Evolutionary conservation across 2,113 vertebrate genomes (phyloP), one percentile per base, ranked within the genome.

Genomic region (Cephalopholis sonnerati): DNA sequence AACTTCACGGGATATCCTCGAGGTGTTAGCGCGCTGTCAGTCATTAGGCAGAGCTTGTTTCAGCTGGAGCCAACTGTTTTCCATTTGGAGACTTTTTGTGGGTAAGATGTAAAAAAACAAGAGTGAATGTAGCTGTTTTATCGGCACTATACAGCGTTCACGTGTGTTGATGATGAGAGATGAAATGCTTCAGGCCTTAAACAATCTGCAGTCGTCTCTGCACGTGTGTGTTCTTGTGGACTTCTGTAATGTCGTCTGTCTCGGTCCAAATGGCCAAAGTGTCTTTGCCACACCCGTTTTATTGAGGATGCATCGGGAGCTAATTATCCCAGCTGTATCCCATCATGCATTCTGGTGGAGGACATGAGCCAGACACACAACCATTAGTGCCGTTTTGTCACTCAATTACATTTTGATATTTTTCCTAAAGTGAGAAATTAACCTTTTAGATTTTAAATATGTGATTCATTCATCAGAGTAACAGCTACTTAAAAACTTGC

Each of bases 31-130:
- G 1, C 11, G 29, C 32, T 54, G 71, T 71, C 64, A 76, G 46
- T 61, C 54, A 81, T 39, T 27, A 74, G 16, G 46, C 29, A 27
- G 48, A 5, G 3, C 13, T 69, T 62, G 53, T 69, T 69, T 63
- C 22, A 46, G 39, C 44, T 67, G 36, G 55, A 22, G 72, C 58
- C 46, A 72, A 16, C 29, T 58, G 39, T 66, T 71, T 79, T 71
- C n/a, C 29, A 68, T 76, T 77, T 77, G 22, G 4, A 70, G 2
- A 59, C 11, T 61, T 27, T 81, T 36, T 66, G 25, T 44, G 39
- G 48, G 25, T 48, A 32, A 61, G 7, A 59, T 32, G 65, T 54
- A 59, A 46, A 69, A 29, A 48, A 44, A 20, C 29, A 25, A 54
- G 32, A 6, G 18, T 24, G 10, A 29, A 41, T 27, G 24, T 54